Conservation (phyloP, 2,888 invertebrate genomes). For the Pharmacophagus antenor region DNA sequence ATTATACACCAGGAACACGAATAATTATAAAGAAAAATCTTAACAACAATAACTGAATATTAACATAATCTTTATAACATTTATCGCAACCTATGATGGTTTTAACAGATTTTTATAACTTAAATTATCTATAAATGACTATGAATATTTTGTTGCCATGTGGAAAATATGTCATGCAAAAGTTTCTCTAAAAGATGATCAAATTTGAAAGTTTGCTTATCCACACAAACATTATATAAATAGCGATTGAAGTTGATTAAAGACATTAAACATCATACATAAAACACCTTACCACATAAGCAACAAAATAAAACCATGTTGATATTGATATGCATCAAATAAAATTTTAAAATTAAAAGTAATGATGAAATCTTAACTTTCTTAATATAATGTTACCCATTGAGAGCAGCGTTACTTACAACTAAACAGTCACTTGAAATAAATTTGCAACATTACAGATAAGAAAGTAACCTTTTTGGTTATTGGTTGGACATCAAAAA, state of each 20-base stretch:
- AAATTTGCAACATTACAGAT: conserved; percentile 49
- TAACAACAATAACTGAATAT: conserved; percentile 52
- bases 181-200: too few species aligned
- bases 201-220: too few species aligned
- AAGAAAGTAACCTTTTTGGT: conserved; percentile 46
- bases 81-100: conserved; percentile 39
- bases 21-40: conserved; percentile 41
- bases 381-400: conserved; percentile 45
- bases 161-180: background rate
- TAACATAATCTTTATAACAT: conserved; percentile 48
- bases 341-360: conserved; percentile 46
- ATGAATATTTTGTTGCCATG: conserved; percentile 21
- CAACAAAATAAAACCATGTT: conserved; percentile 35
- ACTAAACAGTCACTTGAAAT: conserved; percentile 60
- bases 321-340: conserved; percentile 47
- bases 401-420: conserved; percentile 47
- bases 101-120: conserved; percentile 28
- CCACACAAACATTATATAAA: too few species aligned
- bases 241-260: background rate
- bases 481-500: conserved; percentile 48
- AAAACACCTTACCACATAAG: conserved; percentile 1
- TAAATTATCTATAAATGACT: conserved; percentile 23
- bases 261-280: background rate
- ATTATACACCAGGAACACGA: conserved; percentile 43
- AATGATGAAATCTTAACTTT: conserved; percentile 43